A percentile compares a stretch with the other conserved stretches of the same genome.
Conservation (phyloP, 2,113 vertebrate genomes). For the Spea multiplicata region DNA sequence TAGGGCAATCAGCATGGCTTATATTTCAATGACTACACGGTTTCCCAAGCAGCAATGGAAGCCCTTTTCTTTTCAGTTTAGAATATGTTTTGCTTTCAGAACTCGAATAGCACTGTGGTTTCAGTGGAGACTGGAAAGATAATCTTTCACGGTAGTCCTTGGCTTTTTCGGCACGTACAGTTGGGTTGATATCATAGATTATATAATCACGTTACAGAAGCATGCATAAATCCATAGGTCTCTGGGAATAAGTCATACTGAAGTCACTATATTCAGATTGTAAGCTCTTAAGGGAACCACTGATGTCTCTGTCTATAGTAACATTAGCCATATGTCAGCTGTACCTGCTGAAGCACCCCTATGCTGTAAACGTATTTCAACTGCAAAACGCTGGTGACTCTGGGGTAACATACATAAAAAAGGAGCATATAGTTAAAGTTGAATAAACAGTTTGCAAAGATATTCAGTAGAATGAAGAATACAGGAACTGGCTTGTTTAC, state of each 20-base stretch:
- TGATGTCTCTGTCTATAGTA: no score
- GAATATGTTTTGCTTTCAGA: conserved; percentile 24
- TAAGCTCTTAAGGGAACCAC: no score
- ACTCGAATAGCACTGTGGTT: conserved; percentile 32
- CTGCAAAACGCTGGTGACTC: no score
- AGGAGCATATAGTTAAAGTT: no score
- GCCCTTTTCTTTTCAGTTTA: conserved; percentile 6
- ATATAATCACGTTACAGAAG: conserved; percentile 38
- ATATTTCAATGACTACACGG: conserved; percentile 17
- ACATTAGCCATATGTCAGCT: background rate
- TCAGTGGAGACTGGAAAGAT: conserved; percentile 29
- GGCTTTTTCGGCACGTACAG: conserved; percentile 42
- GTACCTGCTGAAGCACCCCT: background rate
- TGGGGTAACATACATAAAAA: no score
- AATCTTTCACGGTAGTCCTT: conserved; percentile 39
- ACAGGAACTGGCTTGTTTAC: no score
- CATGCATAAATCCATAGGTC: conserved; percentile 19
- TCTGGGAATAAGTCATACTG: background rate
- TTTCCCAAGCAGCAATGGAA: conserved; percentile 35
- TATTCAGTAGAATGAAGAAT: no score
- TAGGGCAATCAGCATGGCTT: conserved; percentile 25
- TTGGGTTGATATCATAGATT: conserved; percentile 34
- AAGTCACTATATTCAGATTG: no score
- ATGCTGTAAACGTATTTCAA: background rate
- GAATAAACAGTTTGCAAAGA: no score